Evolutionary conservation across 2,113 vertebrate species (phyloP), one percentile per base, ranked within the genome.

Genomic region (Onychostruthus taczanowskii): DNA sequence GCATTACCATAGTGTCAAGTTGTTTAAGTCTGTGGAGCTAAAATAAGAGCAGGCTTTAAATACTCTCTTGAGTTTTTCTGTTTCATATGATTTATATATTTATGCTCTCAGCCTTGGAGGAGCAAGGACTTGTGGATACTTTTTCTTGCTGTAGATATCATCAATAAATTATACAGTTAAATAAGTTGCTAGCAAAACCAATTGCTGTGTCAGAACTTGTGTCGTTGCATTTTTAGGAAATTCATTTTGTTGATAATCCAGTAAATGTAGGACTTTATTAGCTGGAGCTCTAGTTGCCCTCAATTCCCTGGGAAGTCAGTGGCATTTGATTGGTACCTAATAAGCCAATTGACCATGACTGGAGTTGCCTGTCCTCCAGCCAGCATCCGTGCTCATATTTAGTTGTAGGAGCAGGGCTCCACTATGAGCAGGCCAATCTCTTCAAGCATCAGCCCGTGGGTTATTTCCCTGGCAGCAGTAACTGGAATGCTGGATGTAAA

Each of bases 11-110:
- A 59, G n/a, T 68, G 73, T 90, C 63, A 67, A 69, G 66, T 50
- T 33, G 27, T 85, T 83, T 63, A 81, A 92, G 28, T 77, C 49
- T 59, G 27, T 49, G n/a, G 62, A 79, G 35, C 62, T 92, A 86
- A 92, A 96, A 72, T 53, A 91, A 89, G 49, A 84, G 37, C 68
- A 76, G 41, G 6, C 23, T 85, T 93, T 87, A 94, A 95, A 95
- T 19, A 53, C 9, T 14, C 39, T 64, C 85, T 62, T 31, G 75
- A 23, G 66, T 26, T 80, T 64, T 84, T 64, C 66, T 77, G 11
- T 53, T 96, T 86, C 41, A 12, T 63, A 11, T 39, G 43, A 89
- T 84, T 96, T 88, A 74, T 89, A 21, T 44, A 31, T 75, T 87
- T 90, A 52, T 92, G 37, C 61, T 87, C 21, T 88, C 16, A 17